Base-by-base conservation (phyloP, 2,888 invertebrate species). In the Dione vanillae region DNA sequence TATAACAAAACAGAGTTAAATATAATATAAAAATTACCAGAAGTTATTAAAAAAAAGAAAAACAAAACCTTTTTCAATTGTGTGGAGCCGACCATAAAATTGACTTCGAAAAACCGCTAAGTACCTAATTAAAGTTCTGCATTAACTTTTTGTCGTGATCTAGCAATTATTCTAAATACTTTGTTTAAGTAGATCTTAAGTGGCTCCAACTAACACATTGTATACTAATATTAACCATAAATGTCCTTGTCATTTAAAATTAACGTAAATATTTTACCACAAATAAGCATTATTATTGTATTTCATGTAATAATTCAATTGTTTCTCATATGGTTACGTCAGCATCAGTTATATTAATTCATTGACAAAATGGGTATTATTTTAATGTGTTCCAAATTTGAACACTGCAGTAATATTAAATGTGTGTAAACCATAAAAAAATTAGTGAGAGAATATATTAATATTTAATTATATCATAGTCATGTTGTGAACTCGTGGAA, bases 51-150 rank as follows among this genome's bases (percentile, higher is more conserved):
- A 49, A 69, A 56, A 58, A 43, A 56, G 37, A n/a, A n/a, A 59
- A 74, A 69, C 72, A 74, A 70, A 75, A 77, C 76, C 70, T 73
- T 67, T 74, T 77, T 80, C 85, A 91, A 89, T 87, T 85, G 87
- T 87, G 88, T 85, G 86, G 82, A 86, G 74, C 82, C 84, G 81
- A 85, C 83, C 92, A 89, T 90, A 86, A 89, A 91, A 92, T 91
- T 90, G 87, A 81, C 75, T 74, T 70, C 71, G 77, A 79, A 87
- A 90, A 90, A 90, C 75, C 76, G 70, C 66, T 79, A 80, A 78
- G 74, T 80, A 77, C 72, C 80, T 84, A 85, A 86, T 88, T 84
- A 86, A 79, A 83, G 81, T 79, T 80, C 82, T 80, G 82, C 80
- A 82, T 84, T 81, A 79, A 71, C 59, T 74, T 77, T 80, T 79